Percentiles rank a stretch among this genome's conserved stretches.
Evolutionary conservation across 1,140 invertebrate genomes (phyloP).

Genomic region (Bilobella aurantiaca): DNA sequence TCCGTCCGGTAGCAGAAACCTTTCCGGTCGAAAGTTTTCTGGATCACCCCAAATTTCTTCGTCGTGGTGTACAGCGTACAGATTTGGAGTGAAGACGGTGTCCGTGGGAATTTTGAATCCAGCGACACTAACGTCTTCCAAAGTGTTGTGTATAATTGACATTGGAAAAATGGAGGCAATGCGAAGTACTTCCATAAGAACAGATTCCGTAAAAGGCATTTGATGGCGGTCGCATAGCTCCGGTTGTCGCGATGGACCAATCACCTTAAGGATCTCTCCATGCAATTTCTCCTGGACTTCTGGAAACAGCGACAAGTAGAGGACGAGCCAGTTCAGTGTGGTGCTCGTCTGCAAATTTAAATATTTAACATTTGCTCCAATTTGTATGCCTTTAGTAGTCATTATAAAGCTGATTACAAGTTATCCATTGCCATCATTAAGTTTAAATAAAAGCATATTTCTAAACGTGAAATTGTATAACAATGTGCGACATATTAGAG

Average conservation of each 20-base stretch:
- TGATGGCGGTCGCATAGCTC: not conserved
- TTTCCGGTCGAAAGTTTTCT: slow-evolving; percentile 40
- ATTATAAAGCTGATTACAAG: no score
- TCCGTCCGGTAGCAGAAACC: slow-evolving; percentile 38
- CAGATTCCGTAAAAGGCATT: slow-evolving; percentile 21
- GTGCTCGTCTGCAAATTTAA: not conserved
- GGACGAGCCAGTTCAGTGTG: not conserved
- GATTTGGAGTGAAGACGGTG: slow-evolving; percentile 39
- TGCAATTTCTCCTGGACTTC: not conserved
- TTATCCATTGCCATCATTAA: no score
- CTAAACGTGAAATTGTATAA: no score
- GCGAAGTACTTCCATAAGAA: slow-evolving; percentile 18
- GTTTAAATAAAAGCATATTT: no score
- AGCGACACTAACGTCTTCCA: not conserved
- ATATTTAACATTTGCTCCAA: not conserved
- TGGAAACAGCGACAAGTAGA: not conserved
- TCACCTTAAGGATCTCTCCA: not conserved
- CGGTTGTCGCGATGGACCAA: not conserved
- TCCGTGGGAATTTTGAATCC: slow-evolving; percentile 39
- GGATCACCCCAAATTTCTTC: slow-evolving; percentile 40
- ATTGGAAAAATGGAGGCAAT: slow-evolving; percentile 12
- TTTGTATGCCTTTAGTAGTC: no score
- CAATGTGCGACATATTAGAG: no score
- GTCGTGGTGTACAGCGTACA: slow-evolving; percentile 41
- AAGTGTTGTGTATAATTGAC: not conserved